Base-by-base conservation (phyloP, 2,888 invertebrate species). In the Altica lythri region DNA sequence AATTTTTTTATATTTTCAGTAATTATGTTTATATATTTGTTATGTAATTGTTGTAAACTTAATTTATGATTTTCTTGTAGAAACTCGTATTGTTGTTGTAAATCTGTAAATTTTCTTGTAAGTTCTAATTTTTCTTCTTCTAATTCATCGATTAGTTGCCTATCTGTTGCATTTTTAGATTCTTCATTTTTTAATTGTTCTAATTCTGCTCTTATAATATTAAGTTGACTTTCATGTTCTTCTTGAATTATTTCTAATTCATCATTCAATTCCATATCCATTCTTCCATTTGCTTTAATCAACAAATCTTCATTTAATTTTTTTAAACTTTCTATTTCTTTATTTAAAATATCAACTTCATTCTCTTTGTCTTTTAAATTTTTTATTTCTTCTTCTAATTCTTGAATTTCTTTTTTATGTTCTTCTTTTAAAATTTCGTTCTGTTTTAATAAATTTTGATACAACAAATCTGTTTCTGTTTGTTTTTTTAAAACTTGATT, bases 11-110 rank as follows among this genome's bases (percentile, higher is more conserved):
- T 61, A 46, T 63, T 69, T 43, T 68, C 66, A 1, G 66, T 63
- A 25, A 73, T 60, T 30, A 71, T 71, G 29, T 63, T 66, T 3
- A 70, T 58, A 49, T 71, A 73, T 35, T 61, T 67, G 40, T 65
- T 65, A 34, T 71, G 68, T 12, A 67, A 49, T 53, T 63, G 62
- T 4, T 51, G 37, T 44, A 59, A 34, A 2, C 57, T 25, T 18
- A 43, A 30, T 34, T 57, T 46, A 10, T 61, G 47, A 13, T 52
- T 50, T 5, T 22, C 44, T 44, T 55, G 45, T 4, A 63, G 30
- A 25, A 57, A 52, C 2, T 52, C 47, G 4, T 22, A 25, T 34
- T 45, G 45, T 18, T 54, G 48, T 17, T 49, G 37, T 17, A 53
- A 40, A 29, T 55, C 55, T 14, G 17, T 29, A 4, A 51, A 53